Conservation (phyloP, 2,113 vertebrate species). For the Caretta caretta region DNA sequence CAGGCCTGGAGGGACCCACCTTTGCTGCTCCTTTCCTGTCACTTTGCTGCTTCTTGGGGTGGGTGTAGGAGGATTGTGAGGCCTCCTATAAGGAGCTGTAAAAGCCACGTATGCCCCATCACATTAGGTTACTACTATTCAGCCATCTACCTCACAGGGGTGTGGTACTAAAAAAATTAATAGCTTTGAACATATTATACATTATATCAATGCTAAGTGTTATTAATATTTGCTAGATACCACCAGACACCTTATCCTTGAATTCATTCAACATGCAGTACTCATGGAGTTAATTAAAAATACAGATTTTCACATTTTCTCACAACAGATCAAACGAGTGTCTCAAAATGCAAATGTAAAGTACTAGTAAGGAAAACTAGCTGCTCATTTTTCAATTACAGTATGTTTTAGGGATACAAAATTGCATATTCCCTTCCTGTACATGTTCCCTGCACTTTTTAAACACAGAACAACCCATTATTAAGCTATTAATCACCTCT, state of each 20-base stretch:
- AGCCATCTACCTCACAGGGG: rapidly evolving
- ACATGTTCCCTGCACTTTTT: slow-evolving; percentile 48
- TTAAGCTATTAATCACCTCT: slow-evolving; percentile 85
- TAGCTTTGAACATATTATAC: rapidly evolving
- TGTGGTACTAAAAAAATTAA: rapidly evolving
- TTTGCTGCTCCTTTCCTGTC: background rate
- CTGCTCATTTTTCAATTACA: slow-evolving; percentile 69
- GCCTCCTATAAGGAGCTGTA: background rate
- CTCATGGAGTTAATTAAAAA: slow-evolving; percentile 53
- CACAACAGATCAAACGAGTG: slow-evolving; percentile 29
- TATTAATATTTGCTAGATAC: background rate
- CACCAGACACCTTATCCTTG: background rate
- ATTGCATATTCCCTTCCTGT: slow-evolving; percentile 64
- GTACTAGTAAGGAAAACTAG: slow-evolving; percentile 19
- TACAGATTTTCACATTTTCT: slow-evolving; percentile 26
- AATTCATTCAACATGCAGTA: slow-evolving; percentile 2
- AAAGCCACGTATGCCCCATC: background rate
- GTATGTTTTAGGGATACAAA: slow-evolving; percentile 67
- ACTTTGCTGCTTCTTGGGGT: background rate
- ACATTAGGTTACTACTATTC: rapidly evolving
- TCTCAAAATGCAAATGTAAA: slow-evolving; percentile 44
- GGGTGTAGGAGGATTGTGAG: background rate
- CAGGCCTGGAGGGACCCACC: background rate
- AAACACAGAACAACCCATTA: slow-evolving; percentile 80
- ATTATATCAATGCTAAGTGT: rapidly evolving